Conservation (phyloP, 2,888 invertebrate species). For the Reticulitermes lucifugus region DNA sequence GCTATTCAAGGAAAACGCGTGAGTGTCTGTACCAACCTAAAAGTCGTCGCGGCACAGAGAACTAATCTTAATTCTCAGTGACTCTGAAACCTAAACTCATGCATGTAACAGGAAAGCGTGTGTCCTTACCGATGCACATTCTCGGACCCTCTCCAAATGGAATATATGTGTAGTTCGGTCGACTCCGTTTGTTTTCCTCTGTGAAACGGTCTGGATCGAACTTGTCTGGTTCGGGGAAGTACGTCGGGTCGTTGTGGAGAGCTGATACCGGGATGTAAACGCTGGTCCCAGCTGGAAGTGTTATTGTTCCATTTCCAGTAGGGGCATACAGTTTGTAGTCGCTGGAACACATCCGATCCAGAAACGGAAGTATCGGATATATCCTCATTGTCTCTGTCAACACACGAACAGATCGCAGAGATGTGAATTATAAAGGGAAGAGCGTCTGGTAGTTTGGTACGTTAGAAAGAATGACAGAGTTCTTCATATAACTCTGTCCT, state of each 20-base stretch:
- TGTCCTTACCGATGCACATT: conserved; percentile 42
- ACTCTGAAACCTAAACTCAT: no score
- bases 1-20: no score
- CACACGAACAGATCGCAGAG: neutral
- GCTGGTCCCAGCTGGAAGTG: neutral
- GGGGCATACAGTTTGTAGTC: conserved; percentile 54
- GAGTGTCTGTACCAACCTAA: no score
- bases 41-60: no score
- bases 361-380: conserved; percentile 37
- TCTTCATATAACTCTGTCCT: no score
- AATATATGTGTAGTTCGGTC: conserved; percentile 16
- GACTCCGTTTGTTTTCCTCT: conserved; percentile 34
- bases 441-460: no score
- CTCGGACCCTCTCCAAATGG: conserved; percentile 46
- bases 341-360: conserved; percentile 58
- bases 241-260: conserved; percentile 19
- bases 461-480: no score
- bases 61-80: no score
- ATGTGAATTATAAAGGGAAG: no score
- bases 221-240: conserved; percentile 14
- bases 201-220: conserved; percentile 44
- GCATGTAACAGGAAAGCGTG: no score
- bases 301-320: neutral
- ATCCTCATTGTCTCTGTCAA: conserved; percentile 14
- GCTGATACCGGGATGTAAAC: conserved; percentile 14